Conservation (phyloP, 2,888 invertebrate genomes). For the Dioctria rufipes region DNA sequence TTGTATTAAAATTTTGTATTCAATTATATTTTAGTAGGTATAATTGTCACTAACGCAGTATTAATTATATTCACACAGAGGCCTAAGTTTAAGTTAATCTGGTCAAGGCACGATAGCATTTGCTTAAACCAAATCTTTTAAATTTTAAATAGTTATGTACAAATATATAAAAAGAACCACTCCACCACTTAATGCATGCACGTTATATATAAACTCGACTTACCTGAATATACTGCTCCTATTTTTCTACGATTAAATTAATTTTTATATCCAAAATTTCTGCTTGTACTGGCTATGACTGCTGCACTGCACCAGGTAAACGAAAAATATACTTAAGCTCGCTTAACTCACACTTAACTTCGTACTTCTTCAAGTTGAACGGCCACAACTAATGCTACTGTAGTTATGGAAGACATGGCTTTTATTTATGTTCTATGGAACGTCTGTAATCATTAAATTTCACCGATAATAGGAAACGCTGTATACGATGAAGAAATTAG, state of each 20-base stretch:
- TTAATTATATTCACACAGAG: no score
- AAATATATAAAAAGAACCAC: no score
- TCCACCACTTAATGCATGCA: no score
- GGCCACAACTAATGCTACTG: not conserved
- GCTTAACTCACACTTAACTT: not conserved
- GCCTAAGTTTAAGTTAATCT: no score
- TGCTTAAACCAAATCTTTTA: no score
- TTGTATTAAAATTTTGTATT: no score
- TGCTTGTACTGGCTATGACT: not conserved
- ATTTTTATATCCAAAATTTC: slow-evolving; percentile 7
- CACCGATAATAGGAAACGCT: slow-evolving; percentile 33
- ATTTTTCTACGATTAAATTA: slow-evolving; percentile 44
- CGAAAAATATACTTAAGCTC: no score
- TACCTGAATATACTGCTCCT: slow-evolving; percentile 54
- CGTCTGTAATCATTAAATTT: slow-evolving; percentile 5
- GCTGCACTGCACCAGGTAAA: no score
- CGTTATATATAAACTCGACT: slow-evolving; percentile 3
- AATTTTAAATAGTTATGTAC: no score
- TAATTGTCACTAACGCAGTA: no score
- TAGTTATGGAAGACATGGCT: slow-evolving; percentile 20
- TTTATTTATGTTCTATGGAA: slow-evolving; percentile 21
- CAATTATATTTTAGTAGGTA: no score
- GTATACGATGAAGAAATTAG: slow-evolving; percentile 27
- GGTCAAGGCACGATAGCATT: no score
- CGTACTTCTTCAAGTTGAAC: slow-evolving; percentile 12